Percentiles rank a stretch among this genome's conserved stretches.
Evolutionary conservation across 1,140 invertebrate species (phyloP).

Genomic region (Papilio helenus): DNA sequence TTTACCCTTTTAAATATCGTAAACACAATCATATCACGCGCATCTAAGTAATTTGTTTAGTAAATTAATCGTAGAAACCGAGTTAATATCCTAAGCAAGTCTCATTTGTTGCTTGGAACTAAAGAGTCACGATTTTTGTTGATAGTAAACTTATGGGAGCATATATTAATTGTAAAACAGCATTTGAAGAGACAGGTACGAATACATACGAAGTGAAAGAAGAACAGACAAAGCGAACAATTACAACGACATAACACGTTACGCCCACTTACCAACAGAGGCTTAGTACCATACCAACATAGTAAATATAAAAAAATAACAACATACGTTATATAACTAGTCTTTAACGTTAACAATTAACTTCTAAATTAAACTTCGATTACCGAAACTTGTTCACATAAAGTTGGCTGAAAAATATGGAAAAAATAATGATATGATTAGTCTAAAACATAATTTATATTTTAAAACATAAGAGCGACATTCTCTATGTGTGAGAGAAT

Average conservation of each 20-base stretch:
- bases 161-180: conserved; percentile 47
- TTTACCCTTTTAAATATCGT: neutral
- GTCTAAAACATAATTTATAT: conserved; percentile 65
- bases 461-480: conserved; percentile 59
- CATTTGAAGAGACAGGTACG: conserved; percentile 64
- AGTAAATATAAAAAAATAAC: conserved; percentile 68
- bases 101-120: neutral
- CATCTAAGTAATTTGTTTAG: too few relatives aligned
- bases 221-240: conserved; percentile 79
- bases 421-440: conserved; percentile 77
- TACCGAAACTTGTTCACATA: conserved; percentile 86
- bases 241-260: conserved; percentile 67
- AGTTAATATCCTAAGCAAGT: neutral
- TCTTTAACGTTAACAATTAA: conserved; percentile 81
- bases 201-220: conserved; percentile 62
- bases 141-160: conserved; percentile 40
- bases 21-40: neutral
- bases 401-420: conserved; percentile 87
- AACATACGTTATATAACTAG: conserved; percentile 73
- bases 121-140: conserved; percentile 1
- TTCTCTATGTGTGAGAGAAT: conserved; percentile 49
- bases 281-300: conserved; percentile 64
- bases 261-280: conserved; percentile 75
- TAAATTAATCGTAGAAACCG: neutral
- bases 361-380: conserved; percentile 77